phyloP scores from a whole-genome alignment of 2,888 invertebrate species.

The Acanthosepion esculentum region DNA sequence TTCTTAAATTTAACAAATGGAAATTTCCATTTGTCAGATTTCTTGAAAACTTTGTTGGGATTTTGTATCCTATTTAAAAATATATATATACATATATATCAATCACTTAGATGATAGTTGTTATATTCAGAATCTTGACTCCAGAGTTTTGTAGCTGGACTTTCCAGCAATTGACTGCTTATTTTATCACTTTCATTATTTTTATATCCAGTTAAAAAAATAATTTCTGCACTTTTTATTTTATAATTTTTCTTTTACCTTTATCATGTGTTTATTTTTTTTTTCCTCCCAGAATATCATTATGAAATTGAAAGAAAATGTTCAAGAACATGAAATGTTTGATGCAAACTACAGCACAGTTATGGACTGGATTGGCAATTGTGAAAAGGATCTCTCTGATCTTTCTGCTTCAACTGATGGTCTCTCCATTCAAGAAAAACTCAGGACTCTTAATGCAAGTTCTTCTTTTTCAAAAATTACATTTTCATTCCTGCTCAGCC shows the following conservation, averaged over 20 bases:
- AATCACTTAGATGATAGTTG: no score
- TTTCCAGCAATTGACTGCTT: no score
- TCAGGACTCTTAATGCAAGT: slow-evolving; percentile 40
- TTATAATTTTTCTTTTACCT: background rate
- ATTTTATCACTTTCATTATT: no score
- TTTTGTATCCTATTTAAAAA: no score
- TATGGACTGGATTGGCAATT: slow-evolving; percentile 88
- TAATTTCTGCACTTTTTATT: background rate
- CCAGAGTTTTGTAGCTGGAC: no score
- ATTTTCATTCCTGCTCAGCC: no score
- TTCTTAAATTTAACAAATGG: no score
- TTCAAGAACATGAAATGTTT: slow-evolving; percentile 85
- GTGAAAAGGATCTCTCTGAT: slow-evolving; percentile 87
- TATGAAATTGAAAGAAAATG: slow-evolving; percentile 82
- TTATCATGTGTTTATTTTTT: background rate
- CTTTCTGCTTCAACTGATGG: slow-evolving; percentile 84
- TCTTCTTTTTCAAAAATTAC: background rate
- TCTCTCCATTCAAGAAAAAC: slow-evolving; percentile 82
- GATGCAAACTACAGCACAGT: slow-evolving; percentile 94
- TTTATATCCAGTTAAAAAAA: no score
- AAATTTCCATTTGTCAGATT: no score
- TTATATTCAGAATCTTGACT: no score
- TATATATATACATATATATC: no score
- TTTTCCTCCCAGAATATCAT: slow-evolving; percentile 79
- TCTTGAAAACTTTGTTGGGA: no score